Percentiles rank a stretch among this genome's conserved stretches.
Conservation (phyloP, 1,140 invertebrate genomes). For the Cotesia chilonis region DNA sequence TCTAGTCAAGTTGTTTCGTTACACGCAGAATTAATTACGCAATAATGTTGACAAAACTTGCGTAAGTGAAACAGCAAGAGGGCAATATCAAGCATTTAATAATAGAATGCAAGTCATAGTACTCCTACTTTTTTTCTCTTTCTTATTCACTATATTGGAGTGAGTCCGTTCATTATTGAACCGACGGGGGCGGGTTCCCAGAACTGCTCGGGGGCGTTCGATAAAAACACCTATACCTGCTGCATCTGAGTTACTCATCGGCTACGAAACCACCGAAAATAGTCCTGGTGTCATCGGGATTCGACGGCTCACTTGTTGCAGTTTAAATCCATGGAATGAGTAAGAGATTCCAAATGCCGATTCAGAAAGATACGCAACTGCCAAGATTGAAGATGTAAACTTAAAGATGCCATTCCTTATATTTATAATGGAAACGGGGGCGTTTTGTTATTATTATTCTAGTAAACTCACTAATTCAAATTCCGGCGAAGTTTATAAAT, state of each 20-base stretch:
- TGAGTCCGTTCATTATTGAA: too few species aligned
- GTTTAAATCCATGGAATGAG: too few species aligned
- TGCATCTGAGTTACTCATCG: background rate
- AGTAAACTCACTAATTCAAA: background rate
- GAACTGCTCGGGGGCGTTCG: background rate
- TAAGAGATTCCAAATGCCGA: background rate
- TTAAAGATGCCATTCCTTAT: slow-evolving; percentile 12
- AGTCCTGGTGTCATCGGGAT: slow-evolving; percentile 24
- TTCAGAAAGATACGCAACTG: background rate
- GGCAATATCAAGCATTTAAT: too few species aligned
- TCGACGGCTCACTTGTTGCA: too few species aligned
- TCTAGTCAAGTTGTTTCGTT: too few species aligned
- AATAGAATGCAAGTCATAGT: too few species aligned
- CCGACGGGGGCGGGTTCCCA: background rate
- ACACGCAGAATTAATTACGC: too few species aligned
- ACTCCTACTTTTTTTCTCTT: too few species aligned
- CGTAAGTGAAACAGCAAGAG: too few species aligned
- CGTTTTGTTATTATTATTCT: background rate
- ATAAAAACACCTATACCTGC: background rate
- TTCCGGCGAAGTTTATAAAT: background rate
- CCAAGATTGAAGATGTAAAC: slow-evolving; percentile 15
- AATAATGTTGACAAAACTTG: too few species aligned
- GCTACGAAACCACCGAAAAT: slow-evolving; percentile 26
- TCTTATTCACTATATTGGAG: too few species aligned
- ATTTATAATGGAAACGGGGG: background rate